Base-by-base conservation (phyloP, 2,797 vertebrate species). In the Threskiornis aethiopicus region DNA sequence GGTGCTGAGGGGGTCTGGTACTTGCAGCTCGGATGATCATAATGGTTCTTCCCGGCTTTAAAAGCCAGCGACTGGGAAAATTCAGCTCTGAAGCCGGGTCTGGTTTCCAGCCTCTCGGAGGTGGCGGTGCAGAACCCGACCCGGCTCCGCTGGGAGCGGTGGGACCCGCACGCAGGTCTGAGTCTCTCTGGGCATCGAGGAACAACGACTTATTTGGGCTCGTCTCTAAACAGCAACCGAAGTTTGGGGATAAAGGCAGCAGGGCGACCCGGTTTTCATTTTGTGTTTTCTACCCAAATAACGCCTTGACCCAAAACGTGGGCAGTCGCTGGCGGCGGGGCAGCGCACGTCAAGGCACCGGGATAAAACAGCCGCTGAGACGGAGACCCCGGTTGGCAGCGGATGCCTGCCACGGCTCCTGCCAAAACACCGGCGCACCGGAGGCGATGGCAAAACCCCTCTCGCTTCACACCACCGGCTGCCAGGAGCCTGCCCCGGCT, bases 101-200 rank as follows among this genome's bases (percentile, higher is more conserved):
- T 26, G 90, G 26, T 51, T 81, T 49, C 2, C 16, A 62, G 35
- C 10, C 11, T 5, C 16, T 54, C 7, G 1, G 46, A 33, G 16
- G 33, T 4, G 21, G 46, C 0, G 0, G 22, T 16, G 75, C 59
- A 69, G 54, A 49, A 58, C 17, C 82, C 10, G 2, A 13, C 49
- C 41, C 0, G 0, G 46, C 54, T 58, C n/a, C 1, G 0, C 21
- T 7, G 46, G 44, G 29, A 77, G 26, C 5, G 1, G 7, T 37
- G 73, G 78, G 59, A 75, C 51, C 49, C 2, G 0, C 1, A 0
- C 3, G 25, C 5, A 4, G 39, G 1, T 52, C 44, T 19, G 62
- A 37, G 3, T 8, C 58, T 35, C 87, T 29, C 46, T 5, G 61
- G 26, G 21, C 71, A 21, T 6, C 0, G 1, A 42, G 46, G 41